Conservation (phyloP, 2,888 invertebrate species). For the Nomada flava region DNA sequence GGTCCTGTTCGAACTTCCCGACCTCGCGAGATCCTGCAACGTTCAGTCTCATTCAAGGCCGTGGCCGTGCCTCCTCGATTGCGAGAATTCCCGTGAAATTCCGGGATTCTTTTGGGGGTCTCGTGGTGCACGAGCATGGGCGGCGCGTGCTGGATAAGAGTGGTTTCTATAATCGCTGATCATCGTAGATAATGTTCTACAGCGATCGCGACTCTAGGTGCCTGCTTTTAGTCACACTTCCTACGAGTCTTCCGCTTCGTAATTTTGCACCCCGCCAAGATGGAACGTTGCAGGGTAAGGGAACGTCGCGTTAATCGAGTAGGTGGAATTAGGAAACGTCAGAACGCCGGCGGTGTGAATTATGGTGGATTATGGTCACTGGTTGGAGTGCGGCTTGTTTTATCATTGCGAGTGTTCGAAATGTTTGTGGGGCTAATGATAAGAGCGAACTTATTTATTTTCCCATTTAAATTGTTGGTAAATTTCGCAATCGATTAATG, state of each 20-base stretch:
- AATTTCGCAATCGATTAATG: no score
- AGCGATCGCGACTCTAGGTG: conserved; percentile 40
- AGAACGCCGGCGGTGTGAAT: conserved; percentile 6
- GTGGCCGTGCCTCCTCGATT: conserved; percentile 56
- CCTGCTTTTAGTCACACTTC: conserved; percentile 16
- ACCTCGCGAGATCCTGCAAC: conserved; percentile 48
- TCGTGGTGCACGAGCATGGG: conserved; percentile 5
- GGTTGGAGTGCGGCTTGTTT: neutral
- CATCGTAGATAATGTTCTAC: conserved; percentile 54
- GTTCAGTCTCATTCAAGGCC: conserved; percentile 42
- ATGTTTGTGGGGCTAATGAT: no score
- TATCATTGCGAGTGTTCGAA: neutral
- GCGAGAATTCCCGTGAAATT: conserved; percentile 60
- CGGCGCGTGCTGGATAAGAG: conserved; percentile 51
- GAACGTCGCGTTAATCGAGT: conserved; percentile 1
- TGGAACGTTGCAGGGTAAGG: no score
- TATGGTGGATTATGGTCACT: neutral
- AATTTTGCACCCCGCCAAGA: neutral
- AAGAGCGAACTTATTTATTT: no score
- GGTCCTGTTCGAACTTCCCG: conserved; percentile 64
- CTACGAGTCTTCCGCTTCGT: conserved; percentile 1
- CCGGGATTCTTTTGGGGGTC: conserved; percentile 38
- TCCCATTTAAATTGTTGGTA: no score
- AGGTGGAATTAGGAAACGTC: conserved; percentile 44
- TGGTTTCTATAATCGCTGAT: conserved; percentile 54